Evolutionary conservation across 2,113 vertebrate genomes (phyloP).

Genomic region (Microcebus ravelobensis): DNA sequence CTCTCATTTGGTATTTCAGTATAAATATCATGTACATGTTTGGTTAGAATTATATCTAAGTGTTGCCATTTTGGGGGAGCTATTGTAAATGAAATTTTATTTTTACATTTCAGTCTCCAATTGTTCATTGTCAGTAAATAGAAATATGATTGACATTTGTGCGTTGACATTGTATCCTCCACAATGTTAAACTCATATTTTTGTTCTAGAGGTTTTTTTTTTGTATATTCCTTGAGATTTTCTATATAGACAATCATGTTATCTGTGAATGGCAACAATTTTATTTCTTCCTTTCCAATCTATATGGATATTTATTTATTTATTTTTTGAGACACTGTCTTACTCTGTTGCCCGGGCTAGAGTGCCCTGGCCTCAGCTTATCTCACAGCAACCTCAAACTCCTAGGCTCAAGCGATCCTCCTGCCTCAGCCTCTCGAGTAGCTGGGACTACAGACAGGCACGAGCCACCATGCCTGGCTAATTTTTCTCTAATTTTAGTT

Average conservation of each 20-base stretch:
- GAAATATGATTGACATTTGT: background rate
- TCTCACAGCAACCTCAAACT: background rate
- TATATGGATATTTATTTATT: background rate
- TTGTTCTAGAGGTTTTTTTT: background rate
- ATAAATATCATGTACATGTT: background rate
- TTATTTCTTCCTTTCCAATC: background rate
- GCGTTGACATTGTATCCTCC: background rate
- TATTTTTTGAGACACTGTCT: background rate
- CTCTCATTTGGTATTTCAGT: background rate
- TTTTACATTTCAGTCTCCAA: conserved; percentile 15
- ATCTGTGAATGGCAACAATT: background rate
- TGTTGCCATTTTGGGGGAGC: background rate
- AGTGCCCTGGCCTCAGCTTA: no score
- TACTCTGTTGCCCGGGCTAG: background rate
- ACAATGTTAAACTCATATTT: background rate
- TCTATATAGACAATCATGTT: background rate
- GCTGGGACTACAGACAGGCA: background rate
- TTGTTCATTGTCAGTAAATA: background rate
- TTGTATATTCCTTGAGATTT: background rate
- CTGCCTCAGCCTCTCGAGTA: background rate
- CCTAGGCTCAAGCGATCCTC: background rate
- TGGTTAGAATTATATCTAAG: background rate
- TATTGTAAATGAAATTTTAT: background rate
- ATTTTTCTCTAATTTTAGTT: no score
- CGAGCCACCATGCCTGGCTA: background rate